Base-by-base conservation (phyloP, 2,888 invertebrate genomes). In the Drosophila neoperkinsi region DNA sequence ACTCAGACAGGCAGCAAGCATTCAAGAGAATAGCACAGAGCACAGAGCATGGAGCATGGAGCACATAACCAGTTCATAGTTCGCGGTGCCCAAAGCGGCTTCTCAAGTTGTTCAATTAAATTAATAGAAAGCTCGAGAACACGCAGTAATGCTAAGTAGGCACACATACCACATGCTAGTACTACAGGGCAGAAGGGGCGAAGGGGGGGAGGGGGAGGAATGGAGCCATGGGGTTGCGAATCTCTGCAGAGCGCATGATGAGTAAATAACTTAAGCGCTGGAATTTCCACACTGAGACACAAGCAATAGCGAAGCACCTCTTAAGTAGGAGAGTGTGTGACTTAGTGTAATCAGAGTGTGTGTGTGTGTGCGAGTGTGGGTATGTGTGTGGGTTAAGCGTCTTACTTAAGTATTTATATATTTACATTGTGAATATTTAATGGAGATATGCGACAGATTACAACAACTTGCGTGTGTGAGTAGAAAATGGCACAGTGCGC, bases 381-480 rank as follows among this genome's bases (percentile, higher is more conserved):
- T 51, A 56, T 71, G 74, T 66, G 71, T 67, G 75, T 77, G 62
- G 68, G 81, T 75, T 90, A 88, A 88, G 88, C 90, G 76, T 85
- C 88, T 85, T 90, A 85, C 90, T 85, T 64, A 83, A 74, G 86
- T 90, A 85, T 90, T 85, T 90, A 88, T 88, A 86, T 88, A 85
- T 85, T 90, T 85, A 85, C 85, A 88, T 90, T 90, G 90, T 81
- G 90, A 78, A 85, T 90, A 88, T 90, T 85, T 90, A 85, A 85
- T 85, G 66, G 78, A 80, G 85, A 90, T 85, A 80, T 90, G 86
- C 77, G 71, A 74, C 59, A 78, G 85, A 85, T 85, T 90, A 90
- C 85, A 90, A 84, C 84, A 80, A 83, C 74, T 77, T 70, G 58
- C 13, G 61, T 38, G 73, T 57, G 66, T 63, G 67, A 53, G 73